A percentile compares a stretch with the other conserved stretches of the same genome.
phyloP scores from a whole-genome alignment of 1,140 invertebrate species.

The Heliconius nattereri region DNA sequence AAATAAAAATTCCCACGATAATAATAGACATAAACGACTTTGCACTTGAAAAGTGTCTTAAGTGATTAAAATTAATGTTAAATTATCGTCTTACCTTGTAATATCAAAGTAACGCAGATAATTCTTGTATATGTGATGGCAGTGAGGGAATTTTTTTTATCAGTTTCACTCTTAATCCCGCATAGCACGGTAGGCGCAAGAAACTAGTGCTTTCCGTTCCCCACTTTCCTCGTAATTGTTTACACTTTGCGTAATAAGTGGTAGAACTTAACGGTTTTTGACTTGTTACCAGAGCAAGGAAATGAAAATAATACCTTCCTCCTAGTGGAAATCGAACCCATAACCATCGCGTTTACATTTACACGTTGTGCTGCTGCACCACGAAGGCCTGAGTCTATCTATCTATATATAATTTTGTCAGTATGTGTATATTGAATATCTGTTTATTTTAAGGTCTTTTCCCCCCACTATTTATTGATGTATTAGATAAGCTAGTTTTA shows the following conservation, averaged over 20 bases:
- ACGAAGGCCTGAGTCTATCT: no score
- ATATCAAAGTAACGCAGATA: neutral
- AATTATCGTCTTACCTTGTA: neutral
- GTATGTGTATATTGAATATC: no score
- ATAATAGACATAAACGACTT: constrained; percentile 21
- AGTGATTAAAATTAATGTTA: neutral
- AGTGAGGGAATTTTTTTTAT: neutral
- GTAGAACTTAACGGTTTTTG: no score
- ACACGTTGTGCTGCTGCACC: no score
- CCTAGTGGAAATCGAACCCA: no score
- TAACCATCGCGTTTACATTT: no score
- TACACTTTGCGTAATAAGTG: neutral
- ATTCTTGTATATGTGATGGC: neutral
- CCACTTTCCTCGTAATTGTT: neutral
- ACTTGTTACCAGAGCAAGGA: no score
- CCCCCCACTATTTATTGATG: no score
- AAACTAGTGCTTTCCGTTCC: neutral
- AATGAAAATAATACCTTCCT: no score
- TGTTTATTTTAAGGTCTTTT: no score
- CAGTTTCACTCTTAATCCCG: neutral
- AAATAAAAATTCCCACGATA: constrained; percentile 35
- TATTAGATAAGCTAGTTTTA: no score
- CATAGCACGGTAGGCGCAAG: neutral
- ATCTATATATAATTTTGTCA: no score
- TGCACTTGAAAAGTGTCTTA: constrained; percentile 34